Evolutionary conservation across 1,140 invertebrate genomes (phyloP).

Genomic region (Hypothenemus hampei): DNA sequence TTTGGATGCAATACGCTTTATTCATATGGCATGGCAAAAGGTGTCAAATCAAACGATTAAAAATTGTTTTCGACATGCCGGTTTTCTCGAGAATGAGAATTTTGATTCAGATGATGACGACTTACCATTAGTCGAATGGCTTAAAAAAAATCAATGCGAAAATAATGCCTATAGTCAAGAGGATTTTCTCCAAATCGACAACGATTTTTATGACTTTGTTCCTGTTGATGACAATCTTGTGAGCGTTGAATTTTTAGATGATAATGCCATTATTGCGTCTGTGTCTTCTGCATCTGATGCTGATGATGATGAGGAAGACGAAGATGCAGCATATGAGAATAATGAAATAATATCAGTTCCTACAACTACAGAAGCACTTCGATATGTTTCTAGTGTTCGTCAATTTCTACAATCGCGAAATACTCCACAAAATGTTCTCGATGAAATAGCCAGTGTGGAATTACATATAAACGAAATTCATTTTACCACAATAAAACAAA

Average conservation of each 20-base stretch:
- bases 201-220: neutral
- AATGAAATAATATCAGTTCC: neutral
- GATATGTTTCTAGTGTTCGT: neutral
- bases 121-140: slow-evolving; percentile 2
- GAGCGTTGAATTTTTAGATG: neutral
- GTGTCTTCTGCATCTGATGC: too few relatives aligned
- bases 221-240: neutral
- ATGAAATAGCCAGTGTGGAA: neutral
- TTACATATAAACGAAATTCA: neutral
- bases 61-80: neutral
- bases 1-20: slow-evolving; percentile 1
- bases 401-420: neutral
- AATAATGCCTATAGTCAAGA: neutral
- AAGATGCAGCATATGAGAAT: neutral
- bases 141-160: neutral
- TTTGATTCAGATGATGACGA: slow-evolving; percentile 7
- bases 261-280: neutral
- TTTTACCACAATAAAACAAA: neutral
- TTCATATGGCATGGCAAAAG: slow-evolving; percentile 11
- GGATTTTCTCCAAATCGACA: neutral
- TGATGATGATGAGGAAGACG: neutral
- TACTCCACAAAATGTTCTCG: neutral
- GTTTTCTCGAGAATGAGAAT: neutral
- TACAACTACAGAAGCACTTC: neutral
- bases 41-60: slow-evolving; percentile 1